Evolutionary conservation across 1,140 invertebrate genomes (phyloP).

Genomic region (Bombus pyrosoma): DNA sequence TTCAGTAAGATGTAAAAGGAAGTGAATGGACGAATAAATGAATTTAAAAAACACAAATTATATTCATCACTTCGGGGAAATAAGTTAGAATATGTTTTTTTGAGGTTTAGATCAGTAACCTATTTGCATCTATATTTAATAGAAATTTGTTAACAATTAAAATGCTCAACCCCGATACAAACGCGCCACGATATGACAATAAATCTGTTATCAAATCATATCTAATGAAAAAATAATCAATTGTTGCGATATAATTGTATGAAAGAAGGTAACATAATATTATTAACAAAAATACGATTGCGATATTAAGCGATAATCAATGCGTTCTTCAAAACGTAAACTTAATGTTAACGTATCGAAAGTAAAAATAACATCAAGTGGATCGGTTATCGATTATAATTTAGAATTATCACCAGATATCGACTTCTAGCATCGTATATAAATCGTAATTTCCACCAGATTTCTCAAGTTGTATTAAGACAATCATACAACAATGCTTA

Average conservation of each 20-base stretch:
- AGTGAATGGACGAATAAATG: not conserved
- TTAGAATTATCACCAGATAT: conserved; percentile 54
- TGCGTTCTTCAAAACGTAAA: not conserved
- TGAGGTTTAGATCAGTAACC: no score
- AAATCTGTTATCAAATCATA: not conserved
- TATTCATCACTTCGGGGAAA: no score
- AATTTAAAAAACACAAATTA: not conserved
- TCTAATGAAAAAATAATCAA: not conserved
- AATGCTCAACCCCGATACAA: not conserved
- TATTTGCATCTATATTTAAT: no score
- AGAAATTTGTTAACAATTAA: not conserved
- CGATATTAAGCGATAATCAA: not conserved
- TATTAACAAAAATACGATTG: not conserved
- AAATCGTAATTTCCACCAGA: conserved; percentile 33
- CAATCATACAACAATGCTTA: conserved; percentile 58
- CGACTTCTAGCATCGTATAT: conserved; percentile 25
- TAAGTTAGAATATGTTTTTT: no score
- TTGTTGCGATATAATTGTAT: no score
- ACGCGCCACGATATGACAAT: not conserved
- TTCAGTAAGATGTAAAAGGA: not conserved
- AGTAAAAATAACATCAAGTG: not conserved
- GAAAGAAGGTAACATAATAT: not conserved
- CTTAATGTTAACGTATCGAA: not conserved
- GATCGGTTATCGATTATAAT: conserved; percentile 50
- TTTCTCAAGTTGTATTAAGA: not conserved